Conservation (phyloP, 1,140 invertebrate species). For the Leptinotarsa texana region DNA sequence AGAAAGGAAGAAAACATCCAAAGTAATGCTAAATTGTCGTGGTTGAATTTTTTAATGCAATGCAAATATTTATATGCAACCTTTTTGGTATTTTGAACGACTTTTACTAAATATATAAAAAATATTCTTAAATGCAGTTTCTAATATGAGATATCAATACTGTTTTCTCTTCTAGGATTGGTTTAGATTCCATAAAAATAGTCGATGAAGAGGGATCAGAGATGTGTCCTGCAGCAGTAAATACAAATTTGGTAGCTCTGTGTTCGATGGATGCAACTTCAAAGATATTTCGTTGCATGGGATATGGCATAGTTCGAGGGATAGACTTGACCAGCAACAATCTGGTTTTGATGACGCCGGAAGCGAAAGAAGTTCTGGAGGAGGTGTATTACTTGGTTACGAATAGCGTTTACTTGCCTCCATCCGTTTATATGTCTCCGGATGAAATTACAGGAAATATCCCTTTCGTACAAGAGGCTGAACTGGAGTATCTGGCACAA, state of each 20-base stretch:
- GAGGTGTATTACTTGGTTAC: constrained; percentile 45
- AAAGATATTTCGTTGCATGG: constrained; percentile 39
- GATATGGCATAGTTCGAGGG: constrained; percentile 50
- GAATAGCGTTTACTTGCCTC: constrained; percentile 45
- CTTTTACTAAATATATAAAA: no score
- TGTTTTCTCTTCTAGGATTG: constrained; percentile 40
- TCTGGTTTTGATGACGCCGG: constrained; percentile 48
- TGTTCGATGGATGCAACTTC: constrained; percentile 31
- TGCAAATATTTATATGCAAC: no score
- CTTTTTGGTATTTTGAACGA: no score
- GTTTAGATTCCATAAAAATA: constrained; percentile 40
- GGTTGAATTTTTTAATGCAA: no score
- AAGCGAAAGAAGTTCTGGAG: constrained; percentile 37
- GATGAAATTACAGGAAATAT: constrained; percentile 39
- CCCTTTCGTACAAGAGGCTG: constrained; percentile 47
- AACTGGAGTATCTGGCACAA: constrained; percentile 39
- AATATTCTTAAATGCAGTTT: no score
- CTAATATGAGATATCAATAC: no score
- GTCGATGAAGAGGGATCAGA: constrained; percentile 35
- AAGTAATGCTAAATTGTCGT: no score
- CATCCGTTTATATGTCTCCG: constrained; percentile 47
- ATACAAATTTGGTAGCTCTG: constrained; percentile 50
- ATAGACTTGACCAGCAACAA: constrained; percentile 39
- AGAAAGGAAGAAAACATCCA: no score
- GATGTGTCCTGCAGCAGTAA: constrained; percentile 41